Conservation (phyloP, 2,113 vertebrate genomes). For the Cromileptes altivelis region DNA sequence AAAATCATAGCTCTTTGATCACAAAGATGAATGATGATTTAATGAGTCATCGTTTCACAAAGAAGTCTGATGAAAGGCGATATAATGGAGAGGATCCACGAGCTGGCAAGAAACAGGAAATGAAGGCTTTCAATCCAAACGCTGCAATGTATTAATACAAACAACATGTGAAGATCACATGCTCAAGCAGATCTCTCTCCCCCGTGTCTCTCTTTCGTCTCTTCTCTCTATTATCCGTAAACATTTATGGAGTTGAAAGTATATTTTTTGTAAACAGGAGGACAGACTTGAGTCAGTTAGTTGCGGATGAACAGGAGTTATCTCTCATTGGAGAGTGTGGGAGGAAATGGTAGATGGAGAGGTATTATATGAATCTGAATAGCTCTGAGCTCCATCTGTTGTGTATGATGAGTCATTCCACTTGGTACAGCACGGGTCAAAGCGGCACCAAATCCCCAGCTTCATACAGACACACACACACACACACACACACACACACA, state of each 20-base stretch:
- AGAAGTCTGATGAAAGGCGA: conserved; percentile 47
- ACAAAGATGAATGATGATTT: conserved; percentile 53
- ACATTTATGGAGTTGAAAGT: conserved; percentile 19
- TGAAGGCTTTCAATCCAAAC: conserved; percentile 34
- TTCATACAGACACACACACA: conserved; percentile 22
- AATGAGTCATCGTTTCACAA: conserved; percentile 54
- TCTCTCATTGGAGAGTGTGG: conserved; percentile 53
- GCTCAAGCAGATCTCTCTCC: neutral
- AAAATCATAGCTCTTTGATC: conserved; percentile 50
- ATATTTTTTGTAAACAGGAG: conserved; percentile 56
- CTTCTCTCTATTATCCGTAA: neutral
- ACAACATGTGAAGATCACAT: conserved; percentile 31
- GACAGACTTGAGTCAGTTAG: conserved; percentile 52
- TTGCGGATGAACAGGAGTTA: conserved; percentile 28
- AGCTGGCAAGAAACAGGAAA: conserved; percentile 38
- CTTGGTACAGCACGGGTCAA: conserved; percentile 54
- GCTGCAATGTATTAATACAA: conserved; percentile 26
- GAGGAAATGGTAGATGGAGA: conserved; percentile 47
- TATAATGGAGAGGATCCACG: conserved; percentile 19
- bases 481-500: conserved; percentile 16
- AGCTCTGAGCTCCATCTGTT: conserved; percentile 73
- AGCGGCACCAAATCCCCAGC: conserved; percentile 51
- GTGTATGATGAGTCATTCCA: conserved; percentile 70
- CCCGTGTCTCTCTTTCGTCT: neutral
- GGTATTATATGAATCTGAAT: conserved; percentile 61